A percentile compares a stretch with the other conserved stretches of the same genome.
phyloP scores from a whole-genome alignment of 92 coral and sea anemone genomes.

The Epizoanthus scotinus region DNA sequence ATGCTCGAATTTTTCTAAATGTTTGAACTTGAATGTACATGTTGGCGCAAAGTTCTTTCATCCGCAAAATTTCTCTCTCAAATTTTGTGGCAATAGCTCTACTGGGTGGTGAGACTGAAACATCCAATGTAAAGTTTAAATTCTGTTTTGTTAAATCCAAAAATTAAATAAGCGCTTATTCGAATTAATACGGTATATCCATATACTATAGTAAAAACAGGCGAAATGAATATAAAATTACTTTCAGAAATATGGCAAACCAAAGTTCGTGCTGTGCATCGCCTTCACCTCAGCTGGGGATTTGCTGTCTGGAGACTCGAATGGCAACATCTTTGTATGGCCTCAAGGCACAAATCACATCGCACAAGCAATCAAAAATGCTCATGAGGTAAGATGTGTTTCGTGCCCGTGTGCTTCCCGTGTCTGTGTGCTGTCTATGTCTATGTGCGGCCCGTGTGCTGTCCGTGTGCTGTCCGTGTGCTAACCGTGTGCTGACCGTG shows the following conservation, averaged over 20 bases:
- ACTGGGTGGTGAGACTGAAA: too few relatives aligned
- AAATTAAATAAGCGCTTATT: too few relatives aligned
- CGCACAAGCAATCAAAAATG: slow-evolving; percentile 57
- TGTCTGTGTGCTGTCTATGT: background rate
- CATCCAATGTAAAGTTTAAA: too few relatives aligned
- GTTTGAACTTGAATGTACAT: too few relatives aligned
- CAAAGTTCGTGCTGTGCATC: slow-evolving; percentile 73
- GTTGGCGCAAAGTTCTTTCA: too few relatives aligned
- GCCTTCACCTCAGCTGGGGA: slow-evolving; percentile 65
- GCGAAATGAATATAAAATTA: background rate
- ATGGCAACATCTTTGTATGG: slow-evolving; percentile 78
- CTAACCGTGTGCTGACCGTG: too few relatives aligned
- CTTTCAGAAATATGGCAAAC: slow-evolving; percentile 70
- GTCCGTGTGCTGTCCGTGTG: background rate
- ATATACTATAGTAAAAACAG: background rate
- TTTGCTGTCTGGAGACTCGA: slow-evolving; percentile 77
- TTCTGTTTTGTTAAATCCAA: too few relatives aligned
- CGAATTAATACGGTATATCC: too few relatives aligned
- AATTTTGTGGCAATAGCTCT: too few relatives aligned
- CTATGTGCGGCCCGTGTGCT: background rate
- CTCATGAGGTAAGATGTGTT: slow-evolving; percentile 62
- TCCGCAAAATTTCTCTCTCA: too few relatives aligned
- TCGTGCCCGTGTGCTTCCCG: background rate
- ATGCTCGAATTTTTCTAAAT: too few relatives aligned
- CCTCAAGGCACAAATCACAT: slow-evolving; percentile 76